Conservation (phyloP, 2,113 vertebrate genomes). For the Rhinolophus sinicus region DNA sequence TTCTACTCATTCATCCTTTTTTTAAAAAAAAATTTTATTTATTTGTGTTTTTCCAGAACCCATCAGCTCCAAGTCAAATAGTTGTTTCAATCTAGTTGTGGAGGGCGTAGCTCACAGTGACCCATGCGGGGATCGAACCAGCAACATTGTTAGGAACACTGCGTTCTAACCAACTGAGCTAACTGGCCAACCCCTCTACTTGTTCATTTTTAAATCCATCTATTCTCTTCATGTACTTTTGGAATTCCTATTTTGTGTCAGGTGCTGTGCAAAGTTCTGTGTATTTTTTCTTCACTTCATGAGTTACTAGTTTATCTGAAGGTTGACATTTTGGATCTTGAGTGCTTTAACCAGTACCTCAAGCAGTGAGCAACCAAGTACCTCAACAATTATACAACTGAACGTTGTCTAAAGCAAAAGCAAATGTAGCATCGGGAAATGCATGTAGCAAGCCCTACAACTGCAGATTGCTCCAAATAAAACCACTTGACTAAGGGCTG, state of each 20-base stretch:
- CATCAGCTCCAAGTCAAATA: no score
- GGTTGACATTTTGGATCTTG: not conserved
- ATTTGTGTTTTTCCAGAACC: no score
- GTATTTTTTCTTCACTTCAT: not conserved
- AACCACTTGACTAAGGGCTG: not conserved
- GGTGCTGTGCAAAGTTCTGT: no score
- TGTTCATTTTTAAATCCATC: not conserved
- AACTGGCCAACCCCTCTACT: not conserved
- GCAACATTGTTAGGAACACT: no score
- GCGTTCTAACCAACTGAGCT: no score
- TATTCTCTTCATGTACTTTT: not conserved
- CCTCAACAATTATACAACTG: not conserved
- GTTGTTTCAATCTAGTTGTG: no score
- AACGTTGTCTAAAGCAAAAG: not conserved
- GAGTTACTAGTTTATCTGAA: not conserved
- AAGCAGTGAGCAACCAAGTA: not conserved
- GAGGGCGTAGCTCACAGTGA: no score
- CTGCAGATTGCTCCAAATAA: not conserved
- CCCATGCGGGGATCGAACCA: no score
- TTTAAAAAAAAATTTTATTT: no score
- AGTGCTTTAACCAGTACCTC: not conserved
- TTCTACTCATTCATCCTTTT: not conserved
- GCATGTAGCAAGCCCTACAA: accelerated
- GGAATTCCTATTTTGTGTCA: not conserved
- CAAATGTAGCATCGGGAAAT: not conserved